These are phyloP conservation scores for Molorchus minor DNA, from an alignment of 2,888 invertebrate species.

Conservation along the genomic window DNA sequence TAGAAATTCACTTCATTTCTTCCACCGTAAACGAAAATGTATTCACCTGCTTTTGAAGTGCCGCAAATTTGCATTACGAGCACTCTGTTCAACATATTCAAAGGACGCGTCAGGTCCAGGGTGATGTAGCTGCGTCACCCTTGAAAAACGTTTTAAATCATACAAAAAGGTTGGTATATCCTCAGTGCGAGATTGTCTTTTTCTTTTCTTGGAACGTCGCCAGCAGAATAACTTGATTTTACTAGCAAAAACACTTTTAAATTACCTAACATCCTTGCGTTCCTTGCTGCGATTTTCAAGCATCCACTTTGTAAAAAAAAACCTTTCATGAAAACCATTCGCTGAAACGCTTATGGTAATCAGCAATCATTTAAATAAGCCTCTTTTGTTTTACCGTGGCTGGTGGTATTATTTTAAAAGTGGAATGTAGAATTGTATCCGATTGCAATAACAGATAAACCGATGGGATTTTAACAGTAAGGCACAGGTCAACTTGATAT, in stretches of 20 bases:
- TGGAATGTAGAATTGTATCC: conserved; percentile 16
- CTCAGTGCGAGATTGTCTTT: conserved; percentile 14
- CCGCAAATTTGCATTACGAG: not conserved
- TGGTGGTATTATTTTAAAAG: conserved; percentile 9
- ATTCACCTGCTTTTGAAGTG: not conserved
- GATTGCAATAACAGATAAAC: conserved; percentile 16
- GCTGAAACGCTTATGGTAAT: conserved; percentile 30
- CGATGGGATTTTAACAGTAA: no score
- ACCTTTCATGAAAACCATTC: conserved; percentile 28
- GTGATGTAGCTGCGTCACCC: conserved; percentile 1
- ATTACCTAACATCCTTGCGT: conserved; percentile 41
- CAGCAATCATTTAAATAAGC: conserved; percentile 33
- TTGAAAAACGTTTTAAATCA: conserved; percentile 11
- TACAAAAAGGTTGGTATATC: conserved; percentile 17
- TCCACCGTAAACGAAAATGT: not conserved
- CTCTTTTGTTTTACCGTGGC: conserved; percentile 23
- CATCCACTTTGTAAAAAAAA: conserved; percentile 39
- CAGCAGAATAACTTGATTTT: conserved; percentile 40
- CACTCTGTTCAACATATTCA: conserved; percentile 11
- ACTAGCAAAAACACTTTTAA: conserved; percentile 41
- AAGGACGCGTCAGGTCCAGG: conserved; percentile 9
- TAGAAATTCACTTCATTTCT: not conserved
- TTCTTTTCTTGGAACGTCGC: conserved; percentile 29
- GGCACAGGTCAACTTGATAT: no score
- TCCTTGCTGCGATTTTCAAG: conserved; percentile 37